phyloP scores from a whole-genome alignment of 1,140 invertebrate species.

The Bombus soroeensis region DNA sequence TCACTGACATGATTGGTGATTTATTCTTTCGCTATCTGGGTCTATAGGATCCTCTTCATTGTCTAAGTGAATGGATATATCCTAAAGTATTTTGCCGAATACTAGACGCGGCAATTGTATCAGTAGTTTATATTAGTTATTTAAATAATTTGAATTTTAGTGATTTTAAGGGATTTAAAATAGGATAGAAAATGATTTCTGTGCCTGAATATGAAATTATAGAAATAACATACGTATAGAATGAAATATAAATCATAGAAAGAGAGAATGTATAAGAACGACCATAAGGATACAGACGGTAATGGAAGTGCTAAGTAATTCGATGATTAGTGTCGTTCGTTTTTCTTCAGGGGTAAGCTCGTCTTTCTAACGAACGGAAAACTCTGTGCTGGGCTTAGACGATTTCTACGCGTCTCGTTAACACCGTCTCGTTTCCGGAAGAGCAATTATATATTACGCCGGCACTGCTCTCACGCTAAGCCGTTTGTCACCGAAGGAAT shows the following conservation, averaged over 20 bases:
- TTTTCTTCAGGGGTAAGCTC: neutral
- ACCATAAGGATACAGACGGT: neutral
- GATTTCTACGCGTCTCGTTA: conserved; percentile 19
- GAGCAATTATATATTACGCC: conserved; percentile 36
- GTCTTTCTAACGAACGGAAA: neutral
- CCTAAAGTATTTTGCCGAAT: too few relatives aligned
- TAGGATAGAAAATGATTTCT: too few relatives aligned
- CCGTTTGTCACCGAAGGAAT: conserved; percentile 49
- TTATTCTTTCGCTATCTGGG: neutral
- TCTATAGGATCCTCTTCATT: neutral
- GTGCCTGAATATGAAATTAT: neutral
- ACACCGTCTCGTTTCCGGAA: conserved; percentile 28
- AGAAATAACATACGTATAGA: too few relatives aligned
- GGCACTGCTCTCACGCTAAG: conserved; percentile 24
- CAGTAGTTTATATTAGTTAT: neutral
- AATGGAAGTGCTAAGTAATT: conserved; percentile 5
- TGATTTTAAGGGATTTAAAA: too few relatives aligned
- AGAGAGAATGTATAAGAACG: neutral
- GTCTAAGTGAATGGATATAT: too few relatives aligned
- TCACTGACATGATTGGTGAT: neutral
- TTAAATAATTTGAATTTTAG: neutral
- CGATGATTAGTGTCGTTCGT: conserved; percentile 18
- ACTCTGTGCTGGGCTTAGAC: neutral
- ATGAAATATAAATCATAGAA: neutral
- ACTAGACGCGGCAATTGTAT: too few relatives aligned